A percentile compares a stretch with the other conserved stretches of the same genome.
Evolutionary conservation across 2,797 vertebrate species (phyloP).

Genomic region (Pangasius sanitwongsei): DNA sequence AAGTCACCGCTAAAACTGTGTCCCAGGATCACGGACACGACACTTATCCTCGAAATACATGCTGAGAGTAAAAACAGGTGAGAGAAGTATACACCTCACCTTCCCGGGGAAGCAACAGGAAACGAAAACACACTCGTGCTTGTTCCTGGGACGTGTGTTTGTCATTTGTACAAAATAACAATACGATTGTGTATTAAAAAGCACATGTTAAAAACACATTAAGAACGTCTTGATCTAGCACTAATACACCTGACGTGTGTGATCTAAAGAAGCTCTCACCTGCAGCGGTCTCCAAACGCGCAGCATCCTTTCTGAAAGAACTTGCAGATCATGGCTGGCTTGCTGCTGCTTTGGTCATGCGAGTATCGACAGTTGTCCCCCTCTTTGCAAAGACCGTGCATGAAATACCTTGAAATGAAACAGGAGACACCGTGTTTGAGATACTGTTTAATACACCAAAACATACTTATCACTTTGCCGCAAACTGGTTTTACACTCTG

Average conservation of each 20-base stretch:
- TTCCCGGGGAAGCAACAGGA: background rate
- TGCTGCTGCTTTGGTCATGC: slow-evolving; percentile 89
- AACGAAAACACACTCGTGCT: background rate
- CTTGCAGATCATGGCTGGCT: slow-evolving; percentile 91
- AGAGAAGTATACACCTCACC: background rate
- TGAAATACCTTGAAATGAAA: slow-evolving; percentile 85
- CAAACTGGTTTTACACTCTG: background rate
- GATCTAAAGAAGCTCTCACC: slow-evolving; percentile 70
- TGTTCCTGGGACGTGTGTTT: background rate
- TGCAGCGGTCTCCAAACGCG: slow-evolving; percentile 94
- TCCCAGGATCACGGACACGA: too few relatives aligned
- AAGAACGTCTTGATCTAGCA: background rate
- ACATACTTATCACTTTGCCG: background rate
- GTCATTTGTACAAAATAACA: too few relatives aligned
- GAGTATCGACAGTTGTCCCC: slow-evolving; percentile 96
- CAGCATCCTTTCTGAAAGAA: slow-evolving; percentile 97
- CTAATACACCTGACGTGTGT: too few relatives aligned
- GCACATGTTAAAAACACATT: background rate
- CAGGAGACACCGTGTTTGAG: background rate
- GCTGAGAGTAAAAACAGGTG: background rate
- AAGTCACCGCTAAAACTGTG: background rate
- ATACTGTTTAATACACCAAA: background rate
- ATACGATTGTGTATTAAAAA: too few relatives aligned
- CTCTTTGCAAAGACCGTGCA: slow-evolving; percentile 98
- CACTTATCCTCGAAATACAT: background rate